Conservation (phyloP, 2,888 invertebrate species). For the Euplexia lucipara region DNA sequence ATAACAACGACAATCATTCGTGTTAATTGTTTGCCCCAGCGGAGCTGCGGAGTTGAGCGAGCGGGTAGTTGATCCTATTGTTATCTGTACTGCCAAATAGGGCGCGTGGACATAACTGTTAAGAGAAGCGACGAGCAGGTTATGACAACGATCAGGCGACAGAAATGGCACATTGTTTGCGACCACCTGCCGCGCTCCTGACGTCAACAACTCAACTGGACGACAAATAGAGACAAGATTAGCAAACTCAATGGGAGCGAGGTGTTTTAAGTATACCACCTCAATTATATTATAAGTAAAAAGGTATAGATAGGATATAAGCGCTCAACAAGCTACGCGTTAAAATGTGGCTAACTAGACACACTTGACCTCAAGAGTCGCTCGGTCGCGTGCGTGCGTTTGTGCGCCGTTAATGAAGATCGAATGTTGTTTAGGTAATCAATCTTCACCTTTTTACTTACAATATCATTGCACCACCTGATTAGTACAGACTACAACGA, state of each 20-base stretch:
- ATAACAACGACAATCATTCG: slow-evolving; percentile 32
- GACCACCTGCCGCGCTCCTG: slow-evolving; percentile 54
- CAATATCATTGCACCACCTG: no score
- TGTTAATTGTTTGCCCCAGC: slow-evolving; percentile 33
- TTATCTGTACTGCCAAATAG: slow-evolving; percentile 24
- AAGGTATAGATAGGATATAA: no score
- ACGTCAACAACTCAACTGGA: slow-evolving; percentile 39
- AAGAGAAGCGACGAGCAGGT: slow-evolving; percentile 21
- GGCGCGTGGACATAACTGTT: slow-evolving; percentile 38
- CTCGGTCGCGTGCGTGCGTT: no score
- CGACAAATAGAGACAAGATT: slow-evolving; percentile 10
- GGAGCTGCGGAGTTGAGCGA: neutral
- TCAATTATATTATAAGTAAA: no score
- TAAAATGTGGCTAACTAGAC: no score
- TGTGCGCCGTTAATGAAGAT: no score
- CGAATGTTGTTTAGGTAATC: no score
- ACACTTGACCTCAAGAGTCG: no score
- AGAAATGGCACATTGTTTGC: slow-evolving; percentile 58
- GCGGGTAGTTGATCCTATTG: slow-evolving; percentile 11
- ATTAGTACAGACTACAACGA: slow-evolving; percentile 10
- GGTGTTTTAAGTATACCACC: no score
- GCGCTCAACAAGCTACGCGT: no score
- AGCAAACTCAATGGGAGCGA: slow-evolving; percentile 10
- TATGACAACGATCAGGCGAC: slow-evolving; percentile 45
- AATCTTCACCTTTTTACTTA: no score